Evolutionary conservation across 2,888 invertebrate species (phyloP), one percentile per base, ranked within the genome.

Genomic region (Eupithecia insigniata): DNA sequence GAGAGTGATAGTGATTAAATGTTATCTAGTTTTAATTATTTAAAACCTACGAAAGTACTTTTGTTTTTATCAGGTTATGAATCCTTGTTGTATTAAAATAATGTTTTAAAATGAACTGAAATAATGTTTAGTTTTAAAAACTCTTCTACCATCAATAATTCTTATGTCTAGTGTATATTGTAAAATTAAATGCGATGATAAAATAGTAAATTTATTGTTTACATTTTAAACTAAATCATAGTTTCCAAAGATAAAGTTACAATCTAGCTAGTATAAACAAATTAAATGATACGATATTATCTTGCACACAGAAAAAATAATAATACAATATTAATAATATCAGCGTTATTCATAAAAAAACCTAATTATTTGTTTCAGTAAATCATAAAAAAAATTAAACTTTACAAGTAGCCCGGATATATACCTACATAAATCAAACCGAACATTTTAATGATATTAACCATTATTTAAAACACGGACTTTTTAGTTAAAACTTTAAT

Each of bases 1-100:
- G 96, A 96, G 89, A 96, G 96, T 83, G 95, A 95, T 84, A 95
- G 95, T 84, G 92, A 95, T 86, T 95, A 86, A 8, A 22, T 14
- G 22, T 64, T 26, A 64, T n/a, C 22, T 64, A 32, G n/a, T 12
- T n/a, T 5, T 32, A 34, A 62, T 34, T 61, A 18, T 32, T 62
- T 18, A 8, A 60, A 30, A 60, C 30, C 60, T 60, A 28, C 58
- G 6, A 0, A 60, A 18, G 18, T 39, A 36, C 10, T 60, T 30
- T 51, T 22, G 46, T 51, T 30, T 26, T 28, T 30, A 30, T 18
- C 28, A 7, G 28, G 26, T 16, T 26, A 28, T 14, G 28, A 60
- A 60, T 30, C 30, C 28, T 28, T 60, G 55, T 55, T 55, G 26
- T 55, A 12, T 55, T 55, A n/a, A 22, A 51, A 51, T 55, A 55